Conservation (phyloP, 2,888 invertebrate species). For the Smittia aterrima region DNA sequence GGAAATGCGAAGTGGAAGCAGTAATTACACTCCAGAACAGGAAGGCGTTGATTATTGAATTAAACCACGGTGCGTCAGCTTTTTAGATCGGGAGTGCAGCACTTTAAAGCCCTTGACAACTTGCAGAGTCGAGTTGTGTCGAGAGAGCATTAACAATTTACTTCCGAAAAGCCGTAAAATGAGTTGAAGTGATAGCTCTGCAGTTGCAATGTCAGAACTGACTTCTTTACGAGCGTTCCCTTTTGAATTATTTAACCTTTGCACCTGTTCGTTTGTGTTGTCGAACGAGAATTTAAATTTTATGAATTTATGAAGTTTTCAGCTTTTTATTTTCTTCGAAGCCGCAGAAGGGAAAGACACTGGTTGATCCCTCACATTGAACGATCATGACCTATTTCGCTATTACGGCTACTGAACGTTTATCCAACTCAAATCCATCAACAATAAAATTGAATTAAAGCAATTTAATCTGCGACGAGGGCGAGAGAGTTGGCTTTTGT, state of each 20-base stretch:
- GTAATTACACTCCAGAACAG: conserved; percentile 27
- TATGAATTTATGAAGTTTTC: no score
- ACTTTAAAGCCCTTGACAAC: background rate
- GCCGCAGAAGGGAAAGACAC: no score
- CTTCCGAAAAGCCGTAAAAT: conserved; percentile 19
- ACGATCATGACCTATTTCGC: background rate
- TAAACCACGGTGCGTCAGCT: background rate
- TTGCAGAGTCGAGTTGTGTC: background rate
- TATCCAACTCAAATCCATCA: background rate
- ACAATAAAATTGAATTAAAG: conserved; percentile 24
- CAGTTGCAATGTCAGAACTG: no score
- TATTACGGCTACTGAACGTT: background rate
- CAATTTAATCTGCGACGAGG: conserved; percentile 23
- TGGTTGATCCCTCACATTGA: no score
- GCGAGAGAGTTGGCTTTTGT: background rate
- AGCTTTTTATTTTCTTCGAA: no score
- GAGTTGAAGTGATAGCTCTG: background rate
- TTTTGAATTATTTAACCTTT: background rate
- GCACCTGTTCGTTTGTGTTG: conserved; percentile 2
- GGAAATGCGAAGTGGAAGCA: conserved; percentile 17
- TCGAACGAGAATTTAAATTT: no score
- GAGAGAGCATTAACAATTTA: conserved; percentile 5
- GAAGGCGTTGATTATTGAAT: conserved; percentile 36
- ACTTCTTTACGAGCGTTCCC: no score
- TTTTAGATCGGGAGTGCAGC: background rate